These are phyloP conservation scores for Physella acuta DNA, from an alignment of 1,140 invertebrate species.

Conservation along the genomic window DNA sequence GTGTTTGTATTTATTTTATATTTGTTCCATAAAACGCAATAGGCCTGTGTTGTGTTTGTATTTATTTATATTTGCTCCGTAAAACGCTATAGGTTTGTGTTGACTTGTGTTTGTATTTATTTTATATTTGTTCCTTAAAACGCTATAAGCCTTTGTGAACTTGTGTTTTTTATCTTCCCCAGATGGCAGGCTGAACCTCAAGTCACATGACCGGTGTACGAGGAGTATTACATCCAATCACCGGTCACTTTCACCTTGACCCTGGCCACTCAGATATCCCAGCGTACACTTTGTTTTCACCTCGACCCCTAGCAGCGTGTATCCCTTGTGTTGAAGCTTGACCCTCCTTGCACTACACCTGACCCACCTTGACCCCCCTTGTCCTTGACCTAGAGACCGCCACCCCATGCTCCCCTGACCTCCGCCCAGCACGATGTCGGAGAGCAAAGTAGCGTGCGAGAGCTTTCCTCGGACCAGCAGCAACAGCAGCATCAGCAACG, in stretches of 20 bases:
- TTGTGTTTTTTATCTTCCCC: neutral
- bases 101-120: no score
- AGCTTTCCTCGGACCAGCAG: constrained; percentile 2
- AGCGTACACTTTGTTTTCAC: neutral
- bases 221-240: neutral
- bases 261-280: neutral
- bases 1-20: no score
- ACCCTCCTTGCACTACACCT: neutral
- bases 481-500: neutral
- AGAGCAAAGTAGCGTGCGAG: constrained; percentile 7
- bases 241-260: neutral
- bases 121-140: no score
- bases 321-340: neutral
- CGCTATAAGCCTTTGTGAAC: no score
- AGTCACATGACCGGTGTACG: neutral
- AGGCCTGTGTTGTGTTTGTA: no score
- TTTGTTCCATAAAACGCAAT: no score
- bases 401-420: neutral
- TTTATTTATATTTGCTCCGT: no score
- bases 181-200: neutral
- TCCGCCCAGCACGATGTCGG: neutral
- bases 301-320: neutral
- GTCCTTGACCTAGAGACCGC: neutral
- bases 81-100: no score
- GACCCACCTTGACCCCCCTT: neutral